Evolutionary conservation across 2,113 vertebrate species (phyloP).

Genomic region (Xenopus tropicalis): DNA sequence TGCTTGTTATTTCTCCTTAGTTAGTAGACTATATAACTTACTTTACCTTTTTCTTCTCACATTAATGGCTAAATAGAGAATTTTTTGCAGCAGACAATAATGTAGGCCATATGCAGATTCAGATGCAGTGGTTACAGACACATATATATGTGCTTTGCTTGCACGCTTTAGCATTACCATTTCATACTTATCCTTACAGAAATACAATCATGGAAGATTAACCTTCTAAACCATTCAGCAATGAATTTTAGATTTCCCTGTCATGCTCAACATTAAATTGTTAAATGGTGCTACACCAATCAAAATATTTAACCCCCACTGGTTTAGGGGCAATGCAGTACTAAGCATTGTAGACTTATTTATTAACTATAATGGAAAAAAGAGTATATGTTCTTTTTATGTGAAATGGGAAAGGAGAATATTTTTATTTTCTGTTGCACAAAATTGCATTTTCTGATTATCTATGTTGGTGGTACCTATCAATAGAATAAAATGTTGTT

Average conservation of each 20-base stretch:
- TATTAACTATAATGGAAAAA: constrained; percentile 40
- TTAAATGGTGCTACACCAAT: too few species aligned
- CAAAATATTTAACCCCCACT: background rate
- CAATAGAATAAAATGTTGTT: constrained; percentile 58
- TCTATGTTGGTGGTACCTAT: constrained; percentile 56
- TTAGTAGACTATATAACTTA: too few species aligned
- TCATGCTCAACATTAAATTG: too few species aligned
- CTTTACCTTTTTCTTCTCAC: too few species aligned
- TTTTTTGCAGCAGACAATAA: too few species aligned
- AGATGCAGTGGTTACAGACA: too few species aligned
- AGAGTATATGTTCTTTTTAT: constrained; percentile 2
- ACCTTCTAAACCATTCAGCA: background rate
- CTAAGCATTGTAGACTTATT: constrained; percentile 45
- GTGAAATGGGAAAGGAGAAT: constrained; percentile 12
- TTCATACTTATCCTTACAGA: too few species aligned
- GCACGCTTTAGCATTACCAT: background rate
- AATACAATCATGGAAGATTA: too few species aligned
- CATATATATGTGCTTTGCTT: too few species aligned
- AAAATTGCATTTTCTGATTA: constrained; percentile 52
- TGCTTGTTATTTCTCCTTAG: too few species aligned
- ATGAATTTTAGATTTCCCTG: background rate
- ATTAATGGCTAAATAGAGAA: too few species aligned
- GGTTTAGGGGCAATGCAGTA: background rate
- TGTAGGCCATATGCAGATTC: too few species aligned
- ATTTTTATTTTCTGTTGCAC: constrained; percentile 53